Base-by-base conservation (phyloP, 30 jellyfish, hydroid and myxozoan species). In the Nemopilema nomurai region DNA sequence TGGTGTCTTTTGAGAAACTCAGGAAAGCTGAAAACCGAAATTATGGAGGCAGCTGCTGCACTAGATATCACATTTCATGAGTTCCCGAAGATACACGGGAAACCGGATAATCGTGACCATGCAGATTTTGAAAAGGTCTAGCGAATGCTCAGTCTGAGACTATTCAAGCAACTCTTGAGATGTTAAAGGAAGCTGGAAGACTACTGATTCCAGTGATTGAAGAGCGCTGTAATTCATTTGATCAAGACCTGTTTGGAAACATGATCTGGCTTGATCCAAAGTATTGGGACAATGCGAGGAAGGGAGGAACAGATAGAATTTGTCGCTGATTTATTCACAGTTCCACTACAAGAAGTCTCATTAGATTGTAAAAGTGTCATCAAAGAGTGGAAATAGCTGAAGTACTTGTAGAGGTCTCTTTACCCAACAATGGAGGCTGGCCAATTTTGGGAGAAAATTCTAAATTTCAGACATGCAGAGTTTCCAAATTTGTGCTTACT, bases 381-480 rank as follows among this genome's bases (percentile, higher is more conserved):
- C 57, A 41, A 41, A 65, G 83, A 80, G 33, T 80, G 82, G 83
- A 16, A 51, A 19, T 67, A 83, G 51, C 83, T 80, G 28, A 65
- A 41, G 57, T 41, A 41, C 57, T 41, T 41, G 57, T 13, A 41
- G 57, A 41, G 57, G 57, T 41, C 13, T 41, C 19, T 41, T 41
- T 41, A 41, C 57, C 57, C 57, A 22, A 80, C 68, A 51, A 65
- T 80, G 90, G 73, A 65, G 74, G 31, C 90, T n/a, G 50, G 82
- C 33, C 82, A 80, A 69, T 82, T 80, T 32, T 80, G 90, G 90
- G 82, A 80, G 41, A 80, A 80, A 76, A 77, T 64, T 77, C 49
- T 76, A 27, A 49, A 16, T 4, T 78, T 18, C 88, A 28, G 88
- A 28, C 28, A 66, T 18, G 49, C 41, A 52, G 88, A 78, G 69